phyloP scores from a whole-genome alignment of 1,140 invertebrate genomes.

The Lucilia cuprina region DNA sequence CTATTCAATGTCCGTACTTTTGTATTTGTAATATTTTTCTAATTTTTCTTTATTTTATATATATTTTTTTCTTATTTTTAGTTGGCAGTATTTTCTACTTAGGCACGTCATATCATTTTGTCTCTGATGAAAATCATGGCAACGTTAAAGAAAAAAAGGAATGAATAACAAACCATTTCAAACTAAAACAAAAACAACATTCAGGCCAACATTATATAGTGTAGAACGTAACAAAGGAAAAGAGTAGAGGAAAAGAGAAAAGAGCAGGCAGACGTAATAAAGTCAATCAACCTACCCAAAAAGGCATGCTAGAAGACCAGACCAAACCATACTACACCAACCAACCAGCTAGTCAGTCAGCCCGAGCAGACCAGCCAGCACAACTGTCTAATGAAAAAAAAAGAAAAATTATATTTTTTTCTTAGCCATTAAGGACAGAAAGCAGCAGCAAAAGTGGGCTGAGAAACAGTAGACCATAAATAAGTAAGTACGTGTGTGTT shows the following conservation, averaged over 20 bases:
- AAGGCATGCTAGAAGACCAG: no score
- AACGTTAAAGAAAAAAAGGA: neutral
- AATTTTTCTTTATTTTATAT: neutral
- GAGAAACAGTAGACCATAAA: no score
- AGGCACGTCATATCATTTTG: constrained; percentile 28
- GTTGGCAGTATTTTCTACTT: neutral
- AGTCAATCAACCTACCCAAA: no score
- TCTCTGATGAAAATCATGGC: constrained; percentile 24
- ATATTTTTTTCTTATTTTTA: neutral
- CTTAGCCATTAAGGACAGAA: neutral
- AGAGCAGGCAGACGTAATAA: no score
- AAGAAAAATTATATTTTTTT: constrained; percentile 1
- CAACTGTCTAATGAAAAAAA: constrained; percentile 14
- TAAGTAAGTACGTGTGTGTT: no score
- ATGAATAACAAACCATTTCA: neutral
- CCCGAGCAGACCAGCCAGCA: neutral
- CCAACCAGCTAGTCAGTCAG: neutral
- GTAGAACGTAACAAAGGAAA: no score
- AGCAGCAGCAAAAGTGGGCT: neutral
- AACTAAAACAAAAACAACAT: neutral
- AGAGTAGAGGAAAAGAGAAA: no score
- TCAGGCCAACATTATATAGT: neutral
- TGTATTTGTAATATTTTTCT: constrained; percentile 3
- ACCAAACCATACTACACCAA: no score
- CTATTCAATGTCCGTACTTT: constrained; percentile 16